phyloP scores from a whole-genome alignment of 2,797 vertebrate genomes.

The Pagetopsis macropterus region DNA sequence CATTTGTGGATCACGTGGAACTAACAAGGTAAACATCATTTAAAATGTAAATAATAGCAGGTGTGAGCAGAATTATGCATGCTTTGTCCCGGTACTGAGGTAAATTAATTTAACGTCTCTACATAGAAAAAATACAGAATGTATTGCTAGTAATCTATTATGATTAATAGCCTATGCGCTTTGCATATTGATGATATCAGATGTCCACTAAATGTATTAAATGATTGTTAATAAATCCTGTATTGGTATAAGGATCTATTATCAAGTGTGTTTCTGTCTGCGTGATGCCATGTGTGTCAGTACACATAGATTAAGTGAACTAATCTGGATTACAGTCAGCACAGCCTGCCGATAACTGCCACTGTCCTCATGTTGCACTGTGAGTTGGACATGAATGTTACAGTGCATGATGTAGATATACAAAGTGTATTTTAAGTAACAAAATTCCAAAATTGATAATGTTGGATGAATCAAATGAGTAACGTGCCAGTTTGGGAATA shows the following conservation, averaged over 20 bases:
- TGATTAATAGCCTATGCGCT: too few relatives aligned
- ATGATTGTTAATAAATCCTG: too few relatives aligned
- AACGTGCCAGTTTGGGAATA: too few relatives aligned
- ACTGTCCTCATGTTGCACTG: neutral
- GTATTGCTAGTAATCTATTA: too few relatives aligned
- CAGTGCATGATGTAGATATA: neutral
- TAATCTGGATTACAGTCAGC: constrained; percentile 64
- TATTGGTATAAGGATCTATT: neutral
- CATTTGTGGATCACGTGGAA: neutral
- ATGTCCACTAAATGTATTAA: neutral
- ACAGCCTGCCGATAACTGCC: constrained; percentile 7
- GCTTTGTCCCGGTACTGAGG: neutral
- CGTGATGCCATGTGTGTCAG: constrained; percentile 12
- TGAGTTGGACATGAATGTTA: neutral
- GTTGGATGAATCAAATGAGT: too few relatives aligned
- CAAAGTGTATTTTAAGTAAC: neutral
- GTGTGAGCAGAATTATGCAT: neutral
- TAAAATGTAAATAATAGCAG: too few relatives aligned
- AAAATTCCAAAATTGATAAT: neutral
- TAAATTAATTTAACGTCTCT: neutral
- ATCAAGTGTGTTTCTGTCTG: neutral
- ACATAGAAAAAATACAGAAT: neutral
- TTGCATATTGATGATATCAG: neutral
- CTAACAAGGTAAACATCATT: neutral
- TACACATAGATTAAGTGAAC: constrained; percentile 39